Evolutionary conservation across 2,888 invertebrate species (phyloP).

Genomic region (Phortica okadai): DNA sequence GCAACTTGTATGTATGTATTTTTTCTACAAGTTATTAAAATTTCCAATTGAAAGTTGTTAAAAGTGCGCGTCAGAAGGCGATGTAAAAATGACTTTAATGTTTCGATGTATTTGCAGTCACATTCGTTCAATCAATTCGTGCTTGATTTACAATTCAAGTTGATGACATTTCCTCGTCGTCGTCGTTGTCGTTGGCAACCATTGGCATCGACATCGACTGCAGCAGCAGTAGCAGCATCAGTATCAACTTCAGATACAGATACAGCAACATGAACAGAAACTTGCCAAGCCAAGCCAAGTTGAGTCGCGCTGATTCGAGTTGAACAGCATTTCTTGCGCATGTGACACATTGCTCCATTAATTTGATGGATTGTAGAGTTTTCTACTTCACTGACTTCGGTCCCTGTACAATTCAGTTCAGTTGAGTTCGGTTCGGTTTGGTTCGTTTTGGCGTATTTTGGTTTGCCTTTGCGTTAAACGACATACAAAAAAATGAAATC

Average conservation of each 20-base stretch:
- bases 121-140: conserved; percentile 60
- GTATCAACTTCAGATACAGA: conserved; percentile 2
- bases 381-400: conserved; percentile 62
- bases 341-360: conserved; percentile 70
- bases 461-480: neutral
- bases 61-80: too few species aligned
- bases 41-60: too few species aligned
- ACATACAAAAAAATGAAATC: neutral
- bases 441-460: neutral
- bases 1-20: neutral
- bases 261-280: conserved; percentile 9
- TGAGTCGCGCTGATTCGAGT: conserved; percentile 40
- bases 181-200: conserved; percentile 10
- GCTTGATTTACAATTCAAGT: conserved; percentile 62
- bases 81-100: too few species aligned
- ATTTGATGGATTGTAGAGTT: conserved; percentile 71
- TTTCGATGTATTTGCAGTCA: neutral
- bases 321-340: conserved; percentile 8
- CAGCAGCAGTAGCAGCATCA: conserved; percentile 19
- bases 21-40: neutral
- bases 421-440: conserved; percentile 33
- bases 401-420: neutral
- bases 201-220: conserved; percentile 15
- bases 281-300: conserved; percentile 11
- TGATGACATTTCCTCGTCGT: conserved; percentile 57